A percentile compares a stretch with the other conserved stretches of the same genome.
phyloP scores from a whole-genome alignment of 2,888 invertebrate species.

The Anoplius nigerrimus region DNA sequence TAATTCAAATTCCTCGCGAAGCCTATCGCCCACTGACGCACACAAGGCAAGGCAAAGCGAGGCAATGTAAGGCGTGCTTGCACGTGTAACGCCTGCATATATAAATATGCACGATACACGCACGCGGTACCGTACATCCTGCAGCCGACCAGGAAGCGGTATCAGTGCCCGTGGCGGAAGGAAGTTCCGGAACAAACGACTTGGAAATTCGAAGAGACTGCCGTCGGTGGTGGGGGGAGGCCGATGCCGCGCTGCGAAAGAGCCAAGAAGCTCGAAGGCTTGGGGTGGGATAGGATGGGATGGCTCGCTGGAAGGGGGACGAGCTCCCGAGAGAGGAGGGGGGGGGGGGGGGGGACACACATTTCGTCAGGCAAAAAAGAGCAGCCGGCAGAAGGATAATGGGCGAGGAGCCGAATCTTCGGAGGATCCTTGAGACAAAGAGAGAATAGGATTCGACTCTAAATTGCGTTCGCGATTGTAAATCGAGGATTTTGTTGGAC shows the following conservation, averaged over 20 bases:
- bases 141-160: slow-evolving; percentile 64
- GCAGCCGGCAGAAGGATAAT: slow-evolving; percentile 4
- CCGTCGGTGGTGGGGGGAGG: neutral
- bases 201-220: slow-evolving; percentile 16
- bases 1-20: too few relatives aligned
- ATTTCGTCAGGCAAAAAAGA: slow-evolving; percentile 16
- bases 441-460: slow-evolving; percentile 8
- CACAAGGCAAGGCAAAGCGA: too few relatives aligned
- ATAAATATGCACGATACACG: too few relatives aligned
- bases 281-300: neutral
- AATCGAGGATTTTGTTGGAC: neutral
- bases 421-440: slow-evolving; percentile 13
- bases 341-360: slow-evolving; percentile 1
- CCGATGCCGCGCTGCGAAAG: slow-evolving; percentile 56
- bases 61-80: too few relatives aligned
- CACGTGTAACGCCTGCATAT: too few relatives aligned
- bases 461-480: slow-evolving; percentile 16
- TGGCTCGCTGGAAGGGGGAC: too few relatives aligned
- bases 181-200: slow-evolving; percentile 18
- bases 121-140: too few relatives aligned
- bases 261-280: too few relatives aligned
- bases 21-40: too few relatives aligned
- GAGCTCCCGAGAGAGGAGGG: slow-evolving; percentile 13
- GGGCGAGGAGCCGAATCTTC: neutral
- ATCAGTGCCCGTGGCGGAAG: slow-evolving; percentile 64